Evolutionary conservation across 2,113 vertebrate species (phyloP), one percentile per base, ranked within the genome.

Genomic region (Tapirus terrestris): DNA sequence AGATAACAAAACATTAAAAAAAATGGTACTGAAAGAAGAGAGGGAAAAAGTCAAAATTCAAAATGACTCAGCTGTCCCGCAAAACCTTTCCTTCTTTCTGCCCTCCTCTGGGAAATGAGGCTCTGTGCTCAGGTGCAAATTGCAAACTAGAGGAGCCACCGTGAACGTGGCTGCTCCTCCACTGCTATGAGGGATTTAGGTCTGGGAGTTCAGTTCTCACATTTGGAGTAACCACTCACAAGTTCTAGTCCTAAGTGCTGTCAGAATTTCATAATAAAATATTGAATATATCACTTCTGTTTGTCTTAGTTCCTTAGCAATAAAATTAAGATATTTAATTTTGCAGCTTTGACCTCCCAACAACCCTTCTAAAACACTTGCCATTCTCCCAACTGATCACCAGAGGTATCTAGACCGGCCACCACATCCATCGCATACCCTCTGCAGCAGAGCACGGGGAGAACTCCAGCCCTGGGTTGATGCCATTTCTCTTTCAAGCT

Each of bases 231-330:
- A 56, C 17, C 23, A 45, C 43, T 56, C 27, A 21, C 14, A 67
- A 93, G 33, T 63, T 87, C 73, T 89, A n/a, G 23, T 75, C 43
- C 29, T 60, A 36, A 48, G 33, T 33, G 13, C 29, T 33, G 63
- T 58, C 14, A 25, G 11, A 53, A 93, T 68, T 81, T 91, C 11
- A 63, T 77, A 21, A 82, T 17, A 73, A 89, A 94, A 56, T 45
- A 84, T n/a, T 76, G 20, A 5, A 23, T 29, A 27, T 31, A 39
- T 68, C 27, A 61, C 6, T 77, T 73, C 31, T 75, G 16, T 33
- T 73, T 70, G 83, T 70, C 81, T 96, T 84, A 27, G 29, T 33
- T 95, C 18, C 36, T 95, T 45, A 93, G 61, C 53, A 86, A 51
- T 86, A 39, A 93, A 63, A 60, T 80, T 27, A 83, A 77, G 25